Base-by-base conservation (phyloP, 2,113 vertebrate species). In the Syngnathus scovelli region DNA sequence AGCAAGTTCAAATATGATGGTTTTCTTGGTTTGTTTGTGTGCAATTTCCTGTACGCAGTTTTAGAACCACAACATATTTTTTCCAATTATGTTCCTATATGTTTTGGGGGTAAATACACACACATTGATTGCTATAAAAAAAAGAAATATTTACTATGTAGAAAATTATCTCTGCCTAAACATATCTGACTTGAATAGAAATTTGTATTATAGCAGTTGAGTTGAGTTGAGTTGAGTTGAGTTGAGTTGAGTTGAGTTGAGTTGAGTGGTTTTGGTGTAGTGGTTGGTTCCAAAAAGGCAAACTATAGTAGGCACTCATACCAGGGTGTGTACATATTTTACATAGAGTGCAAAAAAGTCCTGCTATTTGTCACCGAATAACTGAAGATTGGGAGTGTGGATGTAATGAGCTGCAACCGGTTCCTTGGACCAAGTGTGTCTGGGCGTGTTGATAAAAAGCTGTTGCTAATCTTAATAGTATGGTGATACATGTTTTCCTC, bases 401-500 rank as follows among this genome's bases (percentile, higher is more conserved):
- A 27, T 55, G 15, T 54, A 21, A 69, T 66, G 33, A 55, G 37
- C 46, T 67, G 33, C 38, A 52, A 63, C 21, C 13, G 39, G 60
- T 72, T 51, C 37, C 33, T 21, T 56, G 27, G 23, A 41, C 9
- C 0, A n/a, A 21, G 6, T 38, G 48, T 49, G 51, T 33, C 15
- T 36, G 65, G 15, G 16, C 18, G 66, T 68, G 8, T 65, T 27
- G 15, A 58, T 5, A 27, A 58, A 49, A 51, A 54, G 59, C 18
- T 43, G 21, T 61, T 63, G 33, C 16, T 15, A 7, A 38, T 68
- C 23, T 61, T 33, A 63, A 7, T 16, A 3, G 65, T 37, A 38
- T 68, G 46, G 38, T 5, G 43, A n/a, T 78, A n/a, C 65, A 19
- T 8, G 19, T 49, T 64, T 61, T 68, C 18, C 51, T 37, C 46